Evolutionary conservation across 2,113 vertebrate genomes (phyloP), one percentile per base, ranked within the genome.

Genomic region (Marmota monax): DNA sequence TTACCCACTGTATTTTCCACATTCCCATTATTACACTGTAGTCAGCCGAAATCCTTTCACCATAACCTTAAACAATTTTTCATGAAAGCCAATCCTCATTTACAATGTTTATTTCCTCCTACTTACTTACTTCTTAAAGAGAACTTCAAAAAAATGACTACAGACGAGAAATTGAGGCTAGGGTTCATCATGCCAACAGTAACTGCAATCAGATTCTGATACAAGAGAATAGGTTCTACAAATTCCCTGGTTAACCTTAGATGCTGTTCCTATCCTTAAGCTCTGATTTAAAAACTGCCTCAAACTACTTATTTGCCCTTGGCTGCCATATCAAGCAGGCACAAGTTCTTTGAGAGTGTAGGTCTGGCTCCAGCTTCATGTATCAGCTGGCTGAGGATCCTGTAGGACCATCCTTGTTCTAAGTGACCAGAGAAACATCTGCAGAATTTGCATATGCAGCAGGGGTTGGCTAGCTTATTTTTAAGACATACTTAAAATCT

Each of bases 1-100:
- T 98, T 98, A 96, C 86, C 97, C 96, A 96, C 89, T 88, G 78
- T 88, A 90, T 96, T 95, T 97, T 58, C 91, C 96, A 86, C 73
- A 95, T 95, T 97, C 97, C 95, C 96, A 90, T 85, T 79, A 87
- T 94, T 97, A 94, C 45, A 79, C 70, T 85, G 27, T 93, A 97
- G 95, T 94, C 85, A 77, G 76, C 69, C 96, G 82, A 58, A 73
- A 90, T 94, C 70, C 95, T 97, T 95, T 94, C 96, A 97, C 98
- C 95, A 96, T 77, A 97, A 78, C 27, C 87, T 79, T 95, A 84
- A 97, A 95, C 56, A 79, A 73, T 22, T 85, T 45, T 92, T 95
- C 88, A 73, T 69, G 79, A 97, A 96, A 98, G 92, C 69, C 93
- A 92, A 96, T 79, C 45, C 83, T 95, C 58, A 96, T 96, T 93